phyloP scores from a whole-genome alignment of 2,797 vertebrate genomes.

The Neomorphus geoffroyi region DNA sequence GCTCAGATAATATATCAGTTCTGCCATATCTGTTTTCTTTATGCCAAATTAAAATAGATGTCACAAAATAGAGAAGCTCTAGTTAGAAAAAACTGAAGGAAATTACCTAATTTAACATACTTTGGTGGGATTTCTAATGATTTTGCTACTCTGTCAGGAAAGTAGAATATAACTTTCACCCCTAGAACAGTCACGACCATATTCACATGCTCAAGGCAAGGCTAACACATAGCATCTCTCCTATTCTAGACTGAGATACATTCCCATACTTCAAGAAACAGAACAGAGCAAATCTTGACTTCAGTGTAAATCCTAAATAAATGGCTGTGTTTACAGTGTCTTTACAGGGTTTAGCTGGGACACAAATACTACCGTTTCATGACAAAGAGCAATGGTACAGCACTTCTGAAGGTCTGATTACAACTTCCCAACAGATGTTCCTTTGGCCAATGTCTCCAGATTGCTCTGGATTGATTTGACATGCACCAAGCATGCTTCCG shows the following conservation, averaged over 20 bases:
- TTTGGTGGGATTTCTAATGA: neutral
- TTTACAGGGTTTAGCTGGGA: neutral
- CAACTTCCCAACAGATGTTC: neutral
- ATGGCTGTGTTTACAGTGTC: neutral
- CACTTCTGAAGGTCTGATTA: neutral
- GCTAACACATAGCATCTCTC: neutral
- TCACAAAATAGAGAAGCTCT: neutral
- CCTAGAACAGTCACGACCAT: neutral
- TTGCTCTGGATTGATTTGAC: neutral
- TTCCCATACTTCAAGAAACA: neutral
- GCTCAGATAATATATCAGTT: neutral
- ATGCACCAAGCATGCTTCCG: neutral
- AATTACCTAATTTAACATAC: neutral
- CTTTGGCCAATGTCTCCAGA: neutral
- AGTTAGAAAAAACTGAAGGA: neutral
- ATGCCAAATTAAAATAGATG: neutral
- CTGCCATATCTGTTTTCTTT: neutral
- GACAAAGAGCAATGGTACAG: neutral
- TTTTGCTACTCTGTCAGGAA: neutral
- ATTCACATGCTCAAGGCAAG: neutral
- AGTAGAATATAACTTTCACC: neutral
- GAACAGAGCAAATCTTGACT: neutral
- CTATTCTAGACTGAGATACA: neutral
- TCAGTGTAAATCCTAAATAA: neutral
- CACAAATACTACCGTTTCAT: neutral